Conservation (phyloP, 1,140 invertebrate genomes). For the Papilio helenus region DNA sequence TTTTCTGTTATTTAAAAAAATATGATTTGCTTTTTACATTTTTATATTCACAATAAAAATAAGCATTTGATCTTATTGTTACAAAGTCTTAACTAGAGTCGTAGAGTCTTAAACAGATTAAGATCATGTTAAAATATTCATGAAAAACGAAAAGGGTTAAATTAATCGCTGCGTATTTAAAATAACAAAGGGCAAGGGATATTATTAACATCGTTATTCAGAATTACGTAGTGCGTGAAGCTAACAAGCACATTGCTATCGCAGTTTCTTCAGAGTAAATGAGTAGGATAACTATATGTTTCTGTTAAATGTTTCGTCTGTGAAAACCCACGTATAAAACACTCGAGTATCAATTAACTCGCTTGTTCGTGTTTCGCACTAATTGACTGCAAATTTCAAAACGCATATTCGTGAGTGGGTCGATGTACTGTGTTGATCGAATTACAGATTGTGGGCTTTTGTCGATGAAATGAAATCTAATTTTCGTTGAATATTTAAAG, state of each 20-base stretch:
- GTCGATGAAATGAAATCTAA: background rate
- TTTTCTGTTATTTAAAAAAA: no score
- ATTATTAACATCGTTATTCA: background rate
- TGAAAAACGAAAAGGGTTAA: constrained; percentile 1
- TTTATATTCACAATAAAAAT: background rate
- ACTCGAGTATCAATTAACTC: background rate
- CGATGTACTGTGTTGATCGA: background rate
- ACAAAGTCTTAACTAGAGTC: no score
- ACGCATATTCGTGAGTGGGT: background rate
- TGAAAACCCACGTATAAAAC: background rate
- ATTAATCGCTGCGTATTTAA: constrained; percentile 1
- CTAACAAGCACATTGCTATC: background rate
- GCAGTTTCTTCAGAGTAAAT: background rate
- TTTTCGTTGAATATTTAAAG: background rate
- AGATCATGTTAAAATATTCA: background rate
- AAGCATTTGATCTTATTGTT: background rate
- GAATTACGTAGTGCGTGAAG: background rate
- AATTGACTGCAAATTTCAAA: background rate
- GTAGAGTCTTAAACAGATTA: background rate
- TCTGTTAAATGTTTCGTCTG: background rate
- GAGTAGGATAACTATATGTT: background rate
- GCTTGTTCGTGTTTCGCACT: background rate
- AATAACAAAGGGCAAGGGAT: background rate
- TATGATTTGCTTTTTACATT: no score
- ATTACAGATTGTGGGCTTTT: background rate